Conservation (phyloP, 1,140 invertebrate genomes). For the Caenorhabditis latens region DNA sequence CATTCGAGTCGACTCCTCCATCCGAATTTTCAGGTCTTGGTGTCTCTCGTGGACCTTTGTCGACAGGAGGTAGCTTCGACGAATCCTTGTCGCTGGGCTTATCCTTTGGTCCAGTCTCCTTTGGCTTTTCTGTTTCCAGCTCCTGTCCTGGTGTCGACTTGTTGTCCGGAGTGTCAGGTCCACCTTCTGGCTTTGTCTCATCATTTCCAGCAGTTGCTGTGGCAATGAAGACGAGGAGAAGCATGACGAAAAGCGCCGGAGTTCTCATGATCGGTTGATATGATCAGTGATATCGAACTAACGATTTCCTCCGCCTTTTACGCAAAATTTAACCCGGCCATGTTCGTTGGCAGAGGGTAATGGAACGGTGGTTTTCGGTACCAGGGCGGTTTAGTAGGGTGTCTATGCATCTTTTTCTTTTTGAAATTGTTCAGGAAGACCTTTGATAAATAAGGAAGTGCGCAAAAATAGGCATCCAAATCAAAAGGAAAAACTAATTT, state of each 20-base stretch:
- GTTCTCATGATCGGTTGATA: conserved; percentile 27
- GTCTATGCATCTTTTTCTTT: too few species aligned
- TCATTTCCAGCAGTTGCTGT: background rate
- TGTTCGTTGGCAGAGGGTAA: background rate
- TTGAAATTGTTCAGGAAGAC: too few species aligned
- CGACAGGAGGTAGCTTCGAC: too few species aligned
- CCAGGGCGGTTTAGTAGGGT: background rate
- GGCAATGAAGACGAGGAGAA: background rate
- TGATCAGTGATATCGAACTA: conserved; percentile 16
- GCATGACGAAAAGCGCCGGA: background rate
- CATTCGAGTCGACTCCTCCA: background rate
- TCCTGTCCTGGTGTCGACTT: background rate
- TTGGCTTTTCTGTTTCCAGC: background rate
- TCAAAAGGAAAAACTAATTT: too few species aligned
- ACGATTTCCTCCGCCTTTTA: background rate
- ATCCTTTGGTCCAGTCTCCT: too few species aligned
- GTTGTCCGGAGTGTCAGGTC: background rate
- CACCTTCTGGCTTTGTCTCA: background rate
- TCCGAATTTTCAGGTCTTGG: background rate
- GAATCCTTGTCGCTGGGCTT: too few species aligned
- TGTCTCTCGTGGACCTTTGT: too few species aligned
- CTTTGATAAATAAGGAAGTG: too few species aligned
- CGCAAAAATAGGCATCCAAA: too few species aligned
- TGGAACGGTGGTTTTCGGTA: too few species aligned
- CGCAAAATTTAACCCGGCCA: background rate